Conservation (phyloP, 2,113 vertebrate genomes). For the Chauna torquata region DNA sequence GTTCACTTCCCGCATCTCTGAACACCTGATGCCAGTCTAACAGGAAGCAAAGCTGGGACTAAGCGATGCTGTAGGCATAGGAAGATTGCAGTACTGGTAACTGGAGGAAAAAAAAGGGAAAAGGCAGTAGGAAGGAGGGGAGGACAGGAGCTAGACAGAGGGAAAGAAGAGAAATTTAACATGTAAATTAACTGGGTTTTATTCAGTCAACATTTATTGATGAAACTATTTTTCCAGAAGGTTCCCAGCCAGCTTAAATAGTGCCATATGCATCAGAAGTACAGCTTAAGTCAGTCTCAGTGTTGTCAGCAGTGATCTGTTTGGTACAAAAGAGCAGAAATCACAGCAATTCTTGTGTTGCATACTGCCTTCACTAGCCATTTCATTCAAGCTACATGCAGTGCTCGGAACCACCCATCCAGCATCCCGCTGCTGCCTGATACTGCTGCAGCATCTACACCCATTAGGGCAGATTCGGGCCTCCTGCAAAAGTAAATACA, state of each 20-base stretch:
- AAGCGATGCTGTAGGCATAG: background rate
- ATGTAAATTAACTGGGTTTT: background rate
- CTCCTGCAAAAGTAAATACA: background rate
- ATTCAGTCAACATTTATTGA: background rate
- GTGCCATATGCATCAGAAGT: background rate
- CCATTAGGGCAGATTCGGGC: background rate
- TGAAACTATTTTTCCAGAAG: background rate
- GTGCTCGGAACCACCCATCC: background rate
- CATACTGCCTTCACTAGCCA: background rate
- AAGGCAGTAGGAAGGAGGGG: background rate
- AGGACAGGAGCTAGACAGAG: background rate
- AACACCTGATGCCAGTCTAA: background rate
- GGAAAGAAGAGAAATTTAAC: background rate
- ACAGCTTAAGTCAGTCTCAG: background rate
- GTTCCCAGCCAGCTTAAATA: background rate
- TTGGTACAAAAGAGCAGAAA: background rate
- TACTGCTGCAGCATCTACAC: background rate
- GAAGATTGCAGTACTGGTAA: background rate
- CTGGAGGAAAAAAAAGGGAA: background rate
- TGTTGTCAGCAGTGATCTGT: background rate
- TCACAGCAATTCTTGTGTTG: background rate
- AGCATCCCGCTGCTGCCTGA: background rate
- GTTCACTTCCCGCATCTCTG: background rate
- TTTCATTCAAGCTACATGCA: fast-evolving
- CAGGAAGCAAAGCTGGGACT: background rate